phyloP scores from a whole-genome alignment of 92 coral and sea anemone genomes.

The Heteractis magnifica region DNA sequence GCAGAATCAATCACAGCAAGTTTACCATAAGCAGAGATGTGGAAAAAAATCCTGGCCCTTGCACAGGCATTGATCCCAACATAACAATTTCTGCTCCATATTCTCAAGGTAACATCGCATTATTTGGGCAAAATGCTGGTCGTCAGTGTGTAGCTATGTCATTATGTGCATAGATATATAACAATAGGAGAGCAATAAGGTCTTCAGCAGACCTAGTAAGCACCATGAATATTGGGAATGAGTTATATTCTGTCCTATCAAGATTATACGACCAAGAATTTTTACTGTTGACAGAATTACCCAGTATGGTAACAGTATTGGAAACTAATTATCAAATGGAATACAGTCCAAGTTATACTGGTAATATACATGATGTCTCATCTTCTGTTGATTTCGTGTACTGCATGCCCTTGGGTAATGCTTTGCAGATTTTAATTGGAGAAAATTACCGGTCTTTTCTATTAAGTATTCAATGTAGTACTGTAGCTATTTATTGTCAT shows the following conservation, averaged over 20 bases:
- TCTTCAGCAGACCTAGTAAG: neutral
- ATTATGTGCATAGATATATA: neutral
- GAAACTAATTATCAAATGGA: neutral
- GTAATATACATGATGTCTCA: constrained; percentile 15
- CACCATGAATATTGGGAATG: neutral
- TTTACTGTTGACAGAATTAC: constrained; percentile 7
- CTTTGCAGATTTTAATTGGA: constrained; percentile 1
- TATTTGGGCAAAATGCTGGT: constrained; percentile 19
- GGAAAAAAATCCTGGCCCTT: constrained; percentile 26
- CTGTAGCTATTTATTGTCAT: neutral
- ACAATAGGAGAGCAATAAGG: neutral
- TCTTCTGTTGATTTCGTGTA: constrained; percentile 8
- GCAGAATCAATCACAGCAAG: constrained; percentile 26
- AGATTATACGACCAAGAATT: constrained; percentile 3
- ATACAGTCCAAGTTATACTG: neutral
- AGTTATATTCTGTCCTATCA: constrained; percentile 1
- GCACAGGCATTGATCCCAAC: constrained; percentile 19
- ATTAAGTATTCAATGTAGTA: constrained; percentile 18
- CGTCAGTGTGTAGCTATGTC: neutral
- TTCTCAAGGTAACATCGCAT: constrained; percentile 20
- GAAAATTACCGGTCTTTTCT: constrained; percentile 4
- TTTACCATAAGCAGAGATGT: constrained; percentile 30
- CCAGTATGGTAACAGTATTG: constrained; percentile 3
- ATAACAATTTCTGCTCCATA: constrained; percentile 36
- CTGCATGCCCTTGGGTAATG: constrained; percentile 23